Conservation (phyloP, 2,113 vertebrate species). For the Pseudopodoces humilis region DNA sequence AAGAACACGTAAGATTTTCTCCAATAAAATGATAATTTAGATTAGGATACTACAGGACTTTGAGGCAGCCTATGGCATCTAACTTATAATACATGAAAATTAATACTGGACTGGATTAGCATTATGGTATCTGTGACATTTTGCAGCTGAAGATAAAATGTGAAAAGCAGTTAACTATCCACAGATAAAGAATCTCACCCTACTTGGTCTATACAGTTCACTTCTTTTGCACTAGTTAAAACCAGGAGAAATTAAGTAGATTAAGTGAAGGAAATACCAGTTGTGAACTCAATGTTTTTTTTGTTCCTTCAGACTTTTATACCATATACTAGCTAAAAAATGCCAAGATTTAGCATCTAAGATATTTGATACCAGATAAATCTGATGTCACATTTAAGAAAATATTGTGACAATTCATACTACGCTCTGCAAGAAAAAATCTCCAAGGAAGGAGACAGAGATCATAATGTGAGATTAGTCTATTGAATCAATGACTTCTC, state of each 20-base stretch:
- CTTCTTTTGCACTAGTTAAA: background rate
- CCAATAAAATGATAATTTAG: background rate
- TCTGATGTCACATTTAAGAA: background rate
- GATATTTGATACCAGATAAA: background rate
- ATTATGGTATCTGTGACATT: background rate
- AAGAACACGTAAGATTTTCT: background rate
- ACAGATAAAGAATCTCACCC: background rate
- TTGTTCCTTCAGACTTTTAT: background rate
- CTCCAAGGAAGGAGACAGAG: background rate
- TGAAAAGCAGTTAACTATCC: background rate
- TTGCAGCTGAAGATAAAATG: background rate
- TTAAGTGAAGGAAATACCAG: background rate
- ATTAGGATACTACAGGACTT: background rate
- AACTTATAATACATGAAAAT: background rate
- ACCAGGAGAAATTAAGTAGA: background rate
- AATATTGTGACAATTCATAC: background rate
- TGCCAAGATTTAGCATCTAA: background rate
- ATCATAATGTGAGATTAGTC: background rate
- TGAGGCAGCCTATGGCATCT: background rate
- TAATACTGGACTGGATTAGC: background rate
- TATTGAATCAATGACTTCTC: background rate
- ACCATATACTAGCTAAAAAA: background rate
- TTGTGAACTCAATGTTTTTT: background rate
- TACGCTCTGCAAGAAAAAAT: background rate
- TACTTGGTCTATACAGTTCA: background rate